These are phyloP conservation scores for Rhinichthys klamathensis DNA, from an alignment of 2,113 vertebrate genomes.

Conservation along the genomic window DNA sequence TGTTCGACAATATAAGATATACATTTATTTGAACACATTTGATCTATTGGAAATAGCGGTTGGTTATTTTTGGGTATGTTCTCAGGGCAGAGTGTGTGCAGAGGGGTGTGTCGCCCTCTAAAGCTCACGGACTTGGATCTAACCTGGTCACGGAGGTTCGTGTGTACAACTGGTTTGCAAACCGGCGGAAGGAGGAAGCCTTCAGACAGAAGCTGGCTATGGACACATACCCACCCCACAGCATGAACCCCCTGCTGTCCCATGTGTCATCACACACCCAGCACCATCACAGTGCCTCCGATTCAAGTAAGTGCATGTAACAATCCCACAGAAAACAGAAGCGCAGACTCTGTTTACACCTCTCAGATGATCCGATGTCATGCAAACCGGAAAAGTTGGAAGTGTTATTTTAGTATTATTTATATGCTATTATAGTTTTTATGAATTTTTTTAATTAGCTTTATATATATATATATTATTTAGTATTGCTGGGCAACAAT, in stretches of 20 bases:
- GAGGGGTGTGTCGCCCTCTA: conserved; percentile 95
- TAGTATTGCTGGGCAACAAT: too few species aligned
- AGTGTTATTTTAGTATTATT: not conserved
- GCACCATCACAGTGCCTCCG: conserved; percentile 86
- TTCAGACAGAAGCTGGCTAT: conserved; percentile 97
- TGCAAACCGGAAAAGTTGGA: too few species aligned
- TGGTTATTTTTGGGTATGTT: not conserved
- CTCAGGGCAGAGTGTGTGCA: conserved; percentile 96
- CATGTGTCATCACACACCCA: conserved; percentile 87
- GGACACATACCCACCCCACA: conserved; percentile 87
- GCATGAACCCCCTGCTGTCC: conserved; percentile 88
- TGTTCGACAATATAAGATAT: too few species aligned
- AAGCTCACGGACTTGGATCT: conserved; percentile 96
- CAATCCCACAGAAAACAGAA: not conserved
- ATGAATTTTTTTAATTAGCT: not conserved
- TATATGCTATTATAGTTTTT: not conserved
- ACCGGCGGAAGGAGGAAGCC: conserved; percentile 97
- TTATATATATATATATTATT: too few species aligned
- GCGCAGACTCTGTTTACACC: not conserved
- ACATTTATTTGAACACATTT: too few species aligned
- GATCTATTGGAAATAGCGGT: not conserved
- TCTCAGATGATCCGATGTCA: not conserved
- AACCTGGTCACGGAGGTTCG: conserved; percentile 98
- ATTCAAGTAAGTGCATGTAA: conserved; percentile 81
- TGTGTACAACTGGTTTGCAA: conserved; percentile 99